phyloP scores from a whole-genome alignment of 2,888 invertebrate genomes.

The Eupithecia dodoneata region DNA sequence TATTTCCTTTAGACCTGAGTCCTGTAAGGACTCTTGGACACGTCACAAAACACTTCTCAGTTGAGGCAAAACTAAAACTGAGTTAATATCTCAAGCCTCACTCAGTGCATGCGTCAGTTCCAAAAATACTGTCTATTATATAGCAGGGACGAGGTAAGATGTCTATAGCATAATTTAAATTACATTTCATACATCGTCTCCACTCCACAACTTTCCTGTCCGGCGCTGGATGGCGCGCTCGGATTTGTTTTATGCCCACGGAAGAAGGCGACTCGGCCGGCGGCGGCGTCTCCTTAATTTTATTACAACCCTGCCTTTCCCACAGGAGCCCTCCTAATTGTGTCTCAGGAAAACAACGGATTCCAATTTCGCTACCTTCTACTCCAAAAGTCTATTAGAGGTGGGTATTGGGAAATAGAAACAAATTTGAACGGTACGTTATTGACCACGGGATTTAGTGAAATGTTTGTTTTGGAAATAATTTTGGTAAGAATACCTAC shows the following conservation, averaged over 20 bases:
- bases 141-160: too few species aligned
- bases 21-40: too few species aligned
- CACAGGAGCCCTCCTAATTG: slow-evolving; percentile 78
- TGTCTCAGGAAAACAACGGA: slow-evolving; percentile 73
- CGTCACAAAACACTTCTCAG: too few species aligned
- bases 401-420: slow-evolving; percentile 35
- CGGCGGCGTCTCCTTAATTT: slow-evolving; percentile 82
- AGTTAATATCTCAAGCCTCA: too few species aligned
- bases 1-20: too few species aligned
- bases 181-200: slow-evolving; percentile 48
- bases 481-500: neutral
- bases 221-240: slow-evolving; percentile 61
- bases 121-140: too few species aligned
- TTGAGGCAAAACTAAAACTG: too few species aligned
- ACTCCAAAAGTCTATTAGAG: slow-evolving; percentile 33
- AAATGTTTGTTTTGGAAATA: slow-evolving; percentile 9
- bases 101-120: too few species aligned
- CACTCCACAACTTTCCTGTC: slow-evolving; percentile 43
- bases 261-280: slow-evolving; percentile 73
- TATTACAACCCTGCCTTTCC: slow-evolving; percentile 76
- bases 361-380: slow-evolving; percentile 66
- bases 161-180: too few species aligned
- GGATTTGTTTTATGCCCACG: slow-evolving; percentile 82
- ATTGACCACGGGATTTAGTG: slow-evolving; percentile 6
- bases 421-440: slow-evolving; percentile 29